Evolutionary conservation across 2,113 vertebrate genomes (phyloP), one percentile per base, ranked within the genome.

Genomic region (Albula goreensis): DNA sequence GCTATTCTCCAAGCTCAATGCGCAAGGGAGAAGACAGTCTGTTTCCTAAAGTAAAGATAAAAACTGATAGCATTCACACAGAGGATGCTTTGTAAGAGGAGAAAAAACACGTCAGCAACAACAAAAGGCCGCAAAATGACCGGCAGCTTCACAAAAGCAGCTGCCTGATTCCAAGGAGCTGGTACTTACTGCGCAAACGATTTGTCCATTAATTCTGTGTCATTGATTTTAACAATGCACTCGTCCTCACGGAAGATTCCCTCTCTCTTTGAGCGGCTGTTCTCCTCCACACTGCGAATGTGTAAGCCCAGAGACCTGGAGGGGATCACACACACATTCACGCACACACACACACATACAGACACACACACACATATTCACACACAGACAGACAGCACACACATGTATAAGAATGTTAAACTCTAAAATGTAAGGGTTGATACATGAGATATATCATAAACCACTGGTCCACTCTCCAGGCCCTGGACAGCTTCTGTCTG

Each of bases 161-260:
- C 19, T 17, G 50, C 3, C 4, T 6, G 6, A n/a, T 81, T 52
- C 52, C 81, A 63, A 15, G 49, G 83, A 31, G 31, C 60, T 17
- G 19, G 56, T 70, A 95, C 98, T 97, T 92, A 99, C 97, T 98
- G 97, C 93, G 96, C 95, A 91, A 99, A 99, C 0, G 97, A 96
- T 95, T 97, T 98, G 94, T 99, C 97, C 91, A 95, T 92, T 82
- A 99, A 97, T 88, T 98, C 95, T 13, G 95, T 94, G 8, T 93
- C 94, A 93, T 98, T 99, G 93, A 99, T 99, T 94, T 93, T 97
- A 81, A 99, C 95, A 82, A 99, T 99, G 90, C 98, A 98, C 87
- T 99, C 97, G 3, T 98, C 97, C 89, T 98, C 97, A 50, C 96
- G 94, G 90, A 99, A 97, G 78, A 99, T 93, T 13, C 94, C 96